A percentile compares a stretch with the other conserved stretches of the same genome.
Conservation (phyloP, 2,888 invertebrate species). For the Dasysyrphus tricinctus region DNA sequence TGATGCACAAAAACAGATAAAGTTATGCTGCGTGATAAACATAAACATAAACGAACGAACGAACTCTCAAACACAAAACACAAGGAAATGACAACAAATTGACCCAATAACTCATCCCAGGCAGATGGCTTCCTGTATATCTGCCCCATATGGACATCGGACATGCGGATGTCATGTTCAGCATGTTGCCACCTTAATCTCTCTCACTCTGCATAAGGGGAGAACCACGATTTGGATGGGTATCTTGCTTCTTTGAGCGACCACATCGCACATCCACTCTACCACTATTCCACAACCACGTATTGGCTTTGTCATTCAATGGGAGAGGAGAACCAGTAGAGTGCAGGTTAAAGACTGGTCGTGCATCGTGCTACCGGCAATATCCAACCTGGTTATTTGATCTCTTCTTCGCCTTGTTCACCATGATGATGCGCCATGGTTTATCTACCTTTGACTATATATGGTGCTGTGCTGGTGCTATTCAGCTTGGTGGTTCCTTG, state of each 20-base stretch:
- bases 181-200: constrained; percentile 73
- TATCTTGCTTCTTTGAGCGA: constrained; percentile 48
- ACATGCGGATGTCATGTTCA: constrained; percentile 67
- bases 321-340: background rate
- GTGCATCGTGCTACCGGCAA: constrained; percentile 56
- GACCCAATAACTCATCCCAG: constrained; percentile 68
- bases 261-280: background rate
- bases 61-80: constrained; percentile 37
- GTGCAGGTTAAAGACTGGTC: constrained; percentile 65
- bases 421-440: constrained; percentile 19
- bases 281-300: background rate
- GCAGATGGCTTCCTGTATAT: constrained; percentile 64
- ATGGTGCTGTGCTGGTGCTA: background rate
- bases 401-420: constrained; percentile 45
- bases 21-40: constrained; percentile 12
- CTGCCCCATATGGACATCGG: constrained; percentile 62
- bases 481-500: constrained; percentile 14
- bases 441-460: background rate
- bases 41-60: background rate
- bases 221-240: constrained; percentile 47
- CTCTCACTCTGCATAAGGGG: constrained; percentile 17
- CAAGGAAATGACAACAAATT: constrained; percentile 67
- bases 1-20: constrained; percentile 48
- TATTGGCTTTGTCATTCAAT: constrained; percentile 57
- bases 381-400: constrained; percentile 67